phyloP scores from a whole-genome alignment of 2,113 vertebrate genomes.

The Cryptotis parvus region DNA sequence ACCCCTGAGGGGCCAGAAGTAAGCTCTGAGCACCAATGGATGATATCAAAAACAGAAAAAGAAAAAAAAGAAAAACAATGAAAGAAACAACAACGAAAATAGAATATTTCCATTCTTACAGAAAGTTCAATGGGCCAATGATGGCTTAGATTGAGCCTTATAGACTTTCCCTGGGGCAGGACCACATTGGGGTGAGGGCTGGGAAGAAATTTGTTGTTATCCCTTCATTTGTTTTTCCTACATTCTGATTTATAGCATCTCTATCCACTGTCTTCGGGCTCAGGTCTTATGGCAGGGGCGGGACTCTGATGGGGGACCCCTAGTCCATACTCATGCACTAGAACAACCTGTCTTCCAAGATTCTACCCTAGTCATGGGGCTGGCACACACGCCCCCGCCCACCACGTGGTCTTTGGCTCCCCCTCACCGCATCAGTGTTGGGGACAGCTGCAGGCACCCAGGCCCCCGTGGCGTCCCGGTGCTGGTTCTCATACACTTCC shows the following conservation, averaged over 20 bases:
- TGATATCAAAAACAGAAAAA: no score
- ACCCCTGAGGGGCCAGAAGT: no score
- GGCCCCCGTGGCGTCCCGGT: neutral
- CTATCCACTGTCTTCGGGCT: neutral
- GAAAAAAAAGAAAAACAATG: no score
- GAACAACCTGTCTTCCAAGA: neutral
- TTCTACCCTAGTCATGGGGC: no score
- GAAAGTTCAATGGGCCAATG: neutral
- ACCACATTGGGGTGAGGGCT: neutral
- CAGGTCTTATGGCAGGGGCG: fast-evolving
- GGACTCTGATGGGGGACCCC: neutral
- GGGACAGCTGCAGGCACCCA: conserved; percentile 66
- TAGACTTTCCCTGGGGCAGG: neutral
- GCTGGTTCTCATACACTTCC: conserved; percentile 86
- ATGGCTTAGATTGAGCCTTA: neutral
- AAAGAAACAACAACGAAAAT: no score
- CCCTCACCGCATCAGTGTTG: conserved; percentile 75
- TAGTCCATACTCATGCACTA: neutral
- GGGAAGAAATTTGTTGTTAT: neutral
- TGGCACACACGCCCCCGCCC: no score
- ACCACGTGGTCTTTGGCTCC: fast-evolving
- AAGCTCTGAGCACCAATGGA: no score
- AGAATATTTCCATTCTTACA: neutral
- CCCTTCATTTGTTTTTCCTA: neutral
- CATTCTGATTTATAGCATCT: neutral